These are phyloP conservation scores for Ericerus pela DNA, from an alignment of 1,140 invertebrate genomes.

Conservation along the genomic window DNA sequence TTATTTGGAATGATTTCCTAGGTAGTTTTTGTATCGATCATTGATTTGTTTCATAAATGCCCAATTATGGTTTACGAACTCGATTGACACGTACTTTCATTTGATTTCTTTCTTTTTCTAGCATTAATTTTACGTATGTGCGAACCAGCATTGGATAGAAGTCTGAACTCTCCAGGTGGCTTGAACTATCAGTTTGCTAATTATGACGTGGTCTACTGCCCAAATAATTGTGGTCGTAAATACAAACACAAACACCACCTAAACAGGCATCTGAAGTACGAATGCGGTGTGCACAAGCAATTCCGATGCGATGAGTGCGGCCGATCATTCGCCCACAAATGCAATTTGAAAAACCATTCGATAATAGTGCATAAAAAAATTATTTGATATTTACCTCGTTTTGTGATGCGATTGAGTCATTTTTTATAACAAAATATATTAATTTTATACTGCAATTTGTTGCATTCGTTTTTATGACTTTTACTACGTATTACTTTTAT, in stretches of 20 bases:
- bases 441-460: neutral
- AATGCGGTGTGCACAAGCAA: constrained; percentile 20
- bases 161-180: no score
- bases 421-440: neutral
- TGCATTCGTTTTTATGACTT: neutral
- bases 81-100: no score
- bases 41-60: no score
- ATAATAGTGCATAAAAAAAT: constrained; percentile 14
- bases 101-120: no score
- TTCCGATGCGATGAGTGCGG: constrained; percentile 28
- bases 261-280: constrained; percentile 20
- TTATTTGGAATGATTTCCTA: no score
- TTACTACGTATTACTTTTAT: neutral
- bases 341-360: constrained; percentile 12
- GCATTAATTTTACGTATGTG: no score
- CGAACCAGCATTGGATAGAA: no score
- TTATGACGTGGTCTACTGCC: constrained; percentile 21
- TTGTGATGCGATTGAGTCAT: neutral
- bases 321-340: constrained; percentile 5
- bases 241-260: constrained; percentile 23
- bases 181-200: no score
- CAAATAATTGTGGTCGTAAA: constrained; percentile 21
- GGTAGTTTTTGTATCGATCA: no score
- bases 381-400: neutral
- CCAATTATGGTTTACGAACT: no score